These are phyloP conservation scores for Pachyseris speciosa DNA, from an alignment of 64 coral and sea anemone genomes.

Conservation along the genomic window DNA sequence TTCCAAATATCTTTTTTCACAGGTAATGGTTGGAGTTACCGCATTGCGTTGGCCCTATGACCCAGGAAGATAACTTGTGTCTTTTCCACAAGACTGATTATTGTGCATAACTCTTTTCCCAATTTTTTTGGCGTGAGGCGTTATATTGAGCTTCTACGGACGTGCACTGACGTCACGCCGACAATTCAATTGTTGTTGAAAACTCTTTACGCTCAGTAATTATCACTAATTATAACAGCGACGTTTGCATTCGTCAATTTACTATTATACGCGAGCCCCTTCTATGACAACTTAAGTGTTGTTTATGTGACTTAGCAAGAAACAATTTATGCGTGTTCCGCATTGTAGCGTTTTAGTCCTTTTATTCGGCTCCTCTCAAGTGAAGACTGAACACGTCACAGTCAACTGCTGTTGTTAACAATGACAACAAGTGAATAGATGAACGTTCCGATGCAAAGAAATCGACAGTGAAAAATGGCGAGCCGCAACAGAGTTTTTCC, in stretches of 20 bases:
- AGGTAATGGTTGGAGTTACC: too few relatives aligned
- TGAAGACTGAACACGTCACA: not conserved
- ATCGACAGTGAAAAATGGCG: not conserved
- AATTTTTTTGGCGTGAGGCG: too few relatives aligned
- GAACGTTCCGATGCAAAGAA: not conserved
- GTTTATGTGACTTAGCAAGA: slow-evolving; percentile 5
- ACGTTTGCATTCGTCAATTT: not conserved
- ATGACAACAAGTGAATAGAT: not conserved
- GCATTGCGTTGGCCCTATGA: too few relatives aligned
- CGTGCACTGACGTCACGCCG: too few relatives aligned
- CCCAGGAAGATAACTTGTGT: too few relatives aligned
- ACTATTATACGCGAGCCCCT: not conserved
- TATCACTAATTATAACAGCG: not conserved
- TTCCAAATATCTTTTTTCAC: too few relatives aligned
- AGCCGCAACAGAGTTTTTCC: slow-evolving; percentile 28
- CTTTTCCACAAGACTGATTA: too few relatives aligned
- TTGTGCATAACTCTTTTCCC: too few relatives aligned
- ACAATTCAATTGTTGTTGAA: too few relatives aligned
- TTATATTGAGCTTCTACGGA: too few relatives aligned
- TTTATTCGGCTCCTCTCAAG: not conserved
- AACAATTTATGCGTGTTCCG: not conserved
- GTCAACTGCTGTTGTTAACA: not conserved
- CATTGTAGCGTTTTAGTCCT: not conserved
- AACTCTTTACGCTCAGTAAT: too few relatives aligned
- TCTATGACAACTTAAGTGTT: not conserved